Conservation (phyloP, 2,113 vertebrate genomes). For the Egretta garzetta region DNA sequence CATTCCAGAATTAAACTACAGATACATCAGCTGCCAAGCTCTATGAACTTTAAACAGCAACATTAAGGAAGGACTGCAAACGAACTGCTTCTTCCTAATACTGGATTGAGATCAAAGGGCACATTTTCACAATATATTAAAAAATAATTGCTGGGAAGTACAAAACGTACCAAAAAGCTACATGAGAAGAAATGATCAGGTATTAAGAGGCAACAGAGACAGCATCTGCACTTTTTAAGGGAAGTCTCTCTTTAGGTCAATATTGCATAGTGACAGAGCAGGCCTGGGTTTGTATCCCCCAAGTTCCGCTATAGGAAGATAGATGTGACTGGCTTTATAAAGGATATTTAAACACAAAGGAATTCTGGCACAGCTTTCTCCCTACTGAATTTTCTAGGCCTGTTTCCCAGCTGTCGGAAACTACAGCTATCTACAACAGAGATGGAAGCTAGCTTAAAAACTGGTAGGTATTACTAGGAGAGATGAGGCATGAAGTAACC, state of each 20-base stretch:
- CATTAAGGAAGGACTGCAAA: not conserved
- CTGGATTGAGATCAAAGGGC: not conserved
- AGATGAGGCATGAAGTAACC: not conserved
- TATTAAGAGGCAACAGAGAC: not conserved
- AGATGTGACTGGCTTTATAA: not conserved
- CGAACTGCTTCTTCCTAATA: not conserved
- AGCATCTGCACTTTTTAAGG: not conserved
- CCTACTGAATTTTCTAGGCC: not conserved
- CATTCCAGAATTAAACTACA: conserved; percentile 1
- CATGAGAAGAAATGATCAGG: not conserved
- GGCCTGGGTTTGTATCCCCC: not conserved
- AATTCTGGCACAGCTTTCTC: not conserved
- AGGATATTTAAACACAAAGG: not conserved
- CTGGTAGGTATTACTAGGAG: not conserved
- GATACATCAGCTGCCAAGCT: not conserved
- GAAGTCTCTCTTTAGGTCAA: not conserved
- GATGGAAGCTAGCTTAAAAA: not conserved
- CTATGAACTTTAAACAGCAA: not conserved
- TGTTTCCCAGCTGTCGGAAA: not conserved
- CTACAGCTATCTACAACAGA: not conserved
- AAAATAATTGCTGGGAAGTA: not conserved
- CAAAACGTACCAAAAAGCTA: not conserved
- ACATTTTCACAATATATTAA: not conserved
- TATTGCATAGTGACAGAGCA: not conserved
- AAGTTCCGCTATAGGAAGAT: not conserved